These are phyloP conservation scores for Noctua pronuba DNA, from an alignment of 2,888 invertebrate species.

Conservation along the genomic window DNA sequence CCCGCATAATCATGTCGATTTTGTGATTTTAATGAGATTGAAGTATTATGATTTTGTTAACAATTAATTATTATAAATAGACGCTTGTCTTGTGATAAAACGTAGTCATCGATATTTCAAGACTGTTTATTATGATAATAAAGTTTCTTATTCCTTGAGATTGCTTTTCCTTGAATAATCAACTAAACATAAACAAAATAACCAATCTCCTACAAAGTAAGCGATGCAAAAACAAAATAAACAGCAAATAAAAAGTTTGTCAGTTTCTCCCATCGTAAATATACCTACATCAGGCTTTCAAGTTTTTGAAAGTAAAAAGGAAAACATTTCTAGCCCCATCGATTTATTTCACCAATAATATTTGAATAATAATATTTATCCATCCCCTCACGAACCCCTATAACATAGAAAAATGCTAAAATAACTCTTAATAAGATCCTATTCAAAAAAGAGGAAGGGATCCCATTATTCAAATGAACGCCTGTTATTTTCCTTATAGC, in stretches of 20 bases:
- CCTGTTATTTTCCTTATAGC: conserved; percentile 66
- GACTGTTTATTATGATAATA: neutral
- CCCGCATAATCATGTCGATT: conserved; percentile 20
- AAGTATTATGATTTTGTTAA: neutral
- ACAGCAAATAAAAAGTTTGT: conserved; percentile 24
- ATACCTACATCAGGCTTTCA: conserved; percentile 15
- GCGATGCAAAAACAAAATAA: conserved; percentile 30
- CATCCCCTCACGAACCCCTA: conserved; percentile 42
- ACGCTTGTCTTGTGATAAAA: neutral
- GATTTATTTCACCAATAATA: conserved; percentile 39
- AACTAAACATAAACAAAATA: conserved; percentile 4
- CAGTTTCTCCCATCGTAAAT: conserved; percentile 30
- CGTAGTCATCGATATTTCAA: neutral
- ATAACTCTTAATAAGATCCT: conserved; percentile 59
- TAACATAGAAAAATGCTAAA: conserved; percentile 56
- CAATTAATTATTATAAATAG: neutral
- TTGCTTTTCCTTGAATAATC: neutral
- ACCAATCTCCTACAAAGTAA: neutral
- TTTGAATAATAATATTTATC: conserved; percentile 52
- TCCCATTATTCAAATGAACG: conserved; percentile 67
- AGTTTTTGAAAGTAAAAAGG: conserved; percentile 11
- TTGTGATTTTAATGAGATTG: conserved; percentile 22
- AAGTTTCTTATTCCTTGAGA: neutral
- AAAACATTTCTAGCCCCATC: conserved; percentile 20
- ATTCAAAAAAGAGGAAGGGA: conserved; percentile 54